phyloP scores from a whole-genome alignment of 1,140 invertebrate species.

The Saccostrea echinata region DNA sequence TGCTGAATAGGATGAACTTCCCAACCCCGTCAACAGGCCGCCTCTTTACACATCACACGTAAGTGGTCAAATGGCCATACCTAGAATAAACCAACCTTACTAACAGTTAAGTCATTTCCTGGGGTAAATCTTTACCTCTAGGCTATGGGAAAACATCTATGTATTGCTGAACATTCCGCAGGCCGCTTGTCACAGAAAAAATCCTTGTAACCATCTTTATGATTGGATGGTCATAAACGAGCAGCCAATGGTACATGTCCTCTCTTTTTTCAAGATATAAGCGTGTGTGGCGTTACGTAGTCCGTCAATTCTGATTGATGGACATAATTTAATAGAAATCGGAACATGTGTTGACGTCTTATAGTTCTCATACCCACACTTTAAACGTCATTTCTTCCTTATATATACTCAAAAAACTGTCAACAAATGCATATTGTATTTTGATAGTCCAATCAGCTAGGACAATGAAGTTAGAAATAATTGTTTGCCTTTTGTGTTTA shows the following conservation, averaged over 20 bases:
- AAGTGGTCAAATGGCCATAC: conserved; percentile 19
- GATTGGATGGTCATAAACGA: conserved; percentile 7
- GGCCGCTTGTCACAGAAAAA: not conserved
- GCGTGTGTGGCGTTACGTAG: conserved; percentile 8
- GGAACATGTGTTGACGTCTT: not conserved
- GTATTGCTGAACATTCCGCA: conserved; percentile 12
- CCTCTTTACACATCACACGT: not conserved
- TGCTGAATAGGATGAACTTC: not conserved
- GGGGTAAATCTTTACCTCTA: not conserved
- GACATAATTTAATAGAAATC: conserved; percentile 4
- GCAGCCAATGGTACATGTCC: not conserved
- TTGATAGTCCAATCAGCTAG: not conserved
- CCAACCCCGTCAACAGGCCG: not conserved
- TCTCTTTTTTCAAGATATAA: not conserved
- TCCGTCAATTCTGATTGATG: conserved; percentile 2
- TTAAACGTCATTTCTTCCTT: not conserved
- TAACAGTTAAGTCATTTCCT: conserved; percentile 19
- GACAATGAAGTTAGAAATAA: conserved; percentile 20
- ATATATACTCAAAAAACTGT: not conserved
- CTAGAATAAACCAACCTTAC: not conserved
- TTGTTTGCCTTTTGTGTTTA: not conserved
- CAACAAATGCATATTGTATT: conserved; percentile 12
- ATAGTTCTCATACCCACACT: not conserved
- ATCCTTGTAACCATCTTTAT: not conserved
- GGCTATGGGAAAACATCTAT: conserved; percentile 18